These are phyloP conservation scores for Platerodrilus igneus DNA, from an alignment of 2,888 invertebrate genomes.

Conservation along the genomic window DNA sequence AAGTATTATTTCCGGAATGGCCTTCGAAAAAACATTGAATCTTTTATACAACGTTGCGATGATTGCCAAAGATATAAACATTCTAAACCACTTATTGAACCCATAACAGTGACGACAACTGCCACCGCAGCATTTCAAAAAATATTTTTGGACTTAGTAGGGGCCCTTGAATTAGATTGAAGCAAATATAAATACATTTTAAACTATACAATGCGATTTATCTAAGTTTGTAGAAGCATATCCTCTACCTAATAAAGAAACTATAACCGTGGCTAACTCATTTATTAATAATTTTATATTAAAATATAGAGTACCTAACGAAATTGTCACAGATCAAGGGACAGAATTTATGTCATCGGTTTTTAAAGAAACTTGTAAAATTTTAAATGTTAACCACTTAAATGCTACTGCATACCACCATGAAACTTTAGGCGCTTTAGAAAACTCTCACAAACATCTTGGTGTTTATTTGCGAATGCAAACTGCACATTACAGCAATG, in stretches of 20 bases:
- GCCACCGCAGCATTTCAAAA: constrained; percentile 22
- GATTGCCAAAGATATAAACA: constrained; percentile 26
- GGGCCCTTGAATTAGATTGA: constrained; percentile 9
- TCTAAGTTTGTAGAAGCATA: constrained; percentile 11
- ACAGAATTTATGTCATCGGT: constrained; percentile 14
- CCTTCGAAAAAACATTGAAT: constrained; percentile 22
- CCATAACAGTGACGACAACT: constrained; percentile 22
- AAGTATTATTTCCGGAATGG: constrained; percentile 1
- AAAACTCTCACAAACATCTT: constrained; percentile 25
- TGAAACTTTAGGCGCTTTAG: constrained; percentile 15
- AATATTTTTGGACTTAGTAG: constrained; percentile 22
- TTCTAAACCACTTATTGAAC: constrained; percentile 15
- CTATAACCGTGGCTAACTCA: constrained; percentile 7
- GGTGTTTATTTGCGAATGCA: constrained; percentile 22
- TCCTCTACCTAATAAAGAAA: not conserved
- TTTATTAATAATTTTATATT: constrained; percentile 25
- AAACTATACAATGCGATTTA: constrained; percentile 21
- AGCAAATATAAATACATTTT: constrained; percentile 17
- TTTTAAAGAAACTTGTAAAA: constrained; percentile 15
- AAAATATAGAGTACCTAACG: constrained; percentile 19
- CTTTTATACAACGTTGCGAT: constrained; percentile 24
- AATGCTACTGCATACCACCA: too few relatives aligned
- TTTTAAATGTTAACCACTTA: constrained; percentile 19
- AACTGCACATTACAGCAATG: constrained; percentile 2
- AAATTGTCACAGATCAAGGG: constrained; percentile 22